These are phyloP conservation scores for Dicycla oo DNA, from an alignment of 2,888 invertebrate genomes.

Conservation along the genomic window DNA sequence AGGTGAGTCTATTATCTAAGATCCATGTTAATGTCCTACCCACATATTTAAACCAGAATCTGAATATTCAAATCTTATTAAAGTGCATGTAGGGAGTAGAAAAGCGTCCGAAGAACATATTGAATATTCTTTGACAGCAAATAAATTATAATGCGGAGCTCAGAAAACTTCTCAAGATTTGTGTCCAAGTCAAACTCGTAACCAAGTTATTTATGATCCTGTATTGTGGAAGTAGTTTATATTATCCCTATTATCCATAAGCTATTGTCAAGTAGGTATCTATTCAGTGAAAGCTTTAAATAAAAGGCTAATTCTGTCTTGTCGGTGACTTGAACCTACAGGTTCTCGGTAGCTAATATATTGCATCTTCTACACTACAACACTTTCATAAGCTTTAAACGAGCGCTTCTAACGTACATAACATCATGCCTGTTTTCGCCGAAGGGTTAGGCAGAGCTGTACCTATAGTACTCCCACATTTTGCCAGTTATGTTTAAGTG, in stretches of 20 bases:
- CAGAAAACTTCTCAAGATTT: constrained; percentile 31
- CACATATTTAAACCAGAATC: constrained; percentile 10
- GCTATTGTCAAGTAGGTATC: not conserved
- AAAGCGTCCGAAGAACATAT: constrained; percentile 9
- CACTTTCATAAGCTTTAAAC: too few species aligned
- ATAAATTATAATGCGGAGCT: constrained; percentile 13
- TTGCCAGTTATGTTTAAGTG: too few species aligned
- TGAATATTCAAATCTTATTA: constrained; percentile 28
- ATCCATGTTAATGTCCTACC: not conserved
- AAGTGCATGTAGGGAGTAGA: constrained; percentile 12
- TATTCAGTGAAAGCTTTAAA: too few species aligned
- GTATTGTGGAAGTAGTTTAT: not conserved
- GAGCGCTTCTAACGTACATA: too few species aligned
- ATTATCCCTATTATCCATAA: constrained; percentile 4
- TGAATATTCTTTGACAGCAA: constrained; percentile 25
- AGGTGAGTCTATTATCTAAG: not conserved
- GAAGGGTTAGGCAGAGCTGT: too few species aligned
- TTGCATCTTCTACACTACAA: not conserved
- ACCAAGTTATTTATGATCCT: constrained; percentile 32
- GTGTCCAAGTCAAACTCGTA: constrained; percentile 14
- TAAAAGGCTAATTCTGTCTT: not conserved
- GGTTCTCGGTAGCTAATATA: not conserved
- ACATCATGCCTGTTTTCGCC: too few species aligned
- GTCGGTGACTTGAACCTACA: not conserved
- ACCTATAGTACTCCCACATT: too few species aligned